These are phyloP conservation scores for Redunca redunca DNA, from an alignment of 2,113 vertebrate genomes.

Conservation along the genomic window DNA sequence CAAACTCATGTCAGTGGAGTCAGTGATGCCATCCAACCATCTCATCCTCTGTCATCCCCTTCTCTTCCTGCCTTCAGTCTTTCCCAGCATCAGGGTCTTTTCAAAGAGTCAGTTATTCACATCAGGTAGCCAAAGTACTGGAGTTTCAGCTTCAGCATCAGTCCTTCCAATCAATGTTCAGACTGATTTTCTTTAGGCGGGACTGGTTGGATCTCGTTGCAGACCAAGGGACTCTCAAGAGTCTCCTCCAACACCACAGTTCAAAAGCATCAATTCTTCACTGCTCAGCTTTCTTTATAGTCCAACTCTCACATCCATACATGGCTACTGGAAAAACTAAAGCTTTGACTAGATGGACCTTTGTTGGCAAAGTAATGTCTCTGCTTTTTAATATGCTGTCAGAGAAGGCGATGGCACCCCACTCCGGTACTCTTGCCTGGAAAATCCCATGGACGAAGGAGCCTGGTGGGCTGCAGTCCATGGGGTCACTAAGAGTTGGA, in stretches of 20 bases:
- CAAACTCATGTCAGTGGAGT: not conserved
- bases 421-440: too few relatives aligned
- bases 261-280: not conserved
- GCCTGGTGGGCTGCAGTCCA: too few relatives aligned
- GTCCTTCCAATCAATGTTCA: not conserved
- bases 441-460: too few relatives aligned
- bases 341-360: not conserved
- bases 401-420: too few relatives aligned
- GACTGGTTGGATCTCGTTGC: not conserved
- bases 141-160: not conserved
- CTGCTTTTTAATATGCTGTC: not conserved
- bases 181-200: not conserved
- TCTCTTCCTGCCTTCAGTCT: not conserved
- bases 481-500: too few relatives aligned
- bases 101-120: not conserved
- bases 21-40: not conserved
- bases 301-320: not conserved
- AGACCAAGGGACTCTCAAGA: not conserved
- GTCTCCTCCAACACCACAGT: not conserved
- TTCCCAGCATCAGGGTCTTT: not conserved
- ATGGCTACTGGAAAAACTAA: not conserved
- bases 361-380: not conserved
- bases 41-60: not conserved
- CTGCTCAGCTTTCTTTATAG: not conserved
- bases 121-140: not conserved